Base-by-base conservation (phyloP, 2,113 vertebrate species). In the Xenopus laevis region DNA sequence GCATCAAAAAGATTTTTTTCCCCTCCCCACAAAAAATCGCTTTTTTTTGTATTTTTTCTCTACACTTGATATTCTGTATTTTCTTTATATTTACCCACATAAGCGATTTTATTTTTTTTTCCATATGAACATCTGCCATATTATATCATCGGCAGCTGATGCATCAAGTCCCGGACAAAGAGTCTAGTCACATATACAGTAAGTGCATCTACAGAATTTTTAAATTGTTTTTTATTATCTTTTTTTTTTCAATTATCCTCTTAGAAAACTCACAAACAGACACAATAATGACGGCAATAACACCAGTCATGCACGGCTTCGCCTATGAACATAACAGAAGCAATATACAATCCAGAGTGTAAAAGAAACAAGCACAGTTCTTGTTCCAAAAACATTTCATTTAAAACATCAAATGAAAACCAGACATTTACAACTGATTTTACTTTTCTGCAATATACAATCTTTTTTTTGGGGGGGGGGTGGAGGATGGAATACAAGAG, bases 271-370 rank as follows among this genome's bases (percentile, higher is more conserved):
- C 97, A 98, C 95, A 87, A 92, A 95, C 94, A 84, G 95, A 97
- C 95, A 96, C 94, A 84, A 92, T 89, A 94, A 92, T 94, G 95
- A 96, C 94, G 81, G 92, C 92, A 94, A 95, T 18, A 93, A 89
- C 91, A 96, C 93, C 92, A 92, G 92, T 91, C 96, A 98, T 98
- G 96, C 96, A 96, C 94, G 88, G 91, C 90, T 93, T 85, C 91
- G 92, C 94, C 90, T 90, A 92, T 90, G 91, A 96, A 96, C 95
- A 95, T 89, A 95, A 95, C 92, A 90, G 92, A 94, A 95, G 96
- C 89, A 88, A 96, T 97, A 94, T 95, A 98, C 95, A 98, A 89
- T 90, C 91, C 87, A 91, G 89, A 93, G 91, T 88, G 50, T 52
- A 92, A 92, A 65, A 83, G 85, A 93, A 94, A 92, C 92, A 88